Evolutionary conservation across 2,797 vertebrate genomes (phyloP), one percentile per base, ranked within the genome.

Genomic region (Tenualosa ilisha): DNA sequence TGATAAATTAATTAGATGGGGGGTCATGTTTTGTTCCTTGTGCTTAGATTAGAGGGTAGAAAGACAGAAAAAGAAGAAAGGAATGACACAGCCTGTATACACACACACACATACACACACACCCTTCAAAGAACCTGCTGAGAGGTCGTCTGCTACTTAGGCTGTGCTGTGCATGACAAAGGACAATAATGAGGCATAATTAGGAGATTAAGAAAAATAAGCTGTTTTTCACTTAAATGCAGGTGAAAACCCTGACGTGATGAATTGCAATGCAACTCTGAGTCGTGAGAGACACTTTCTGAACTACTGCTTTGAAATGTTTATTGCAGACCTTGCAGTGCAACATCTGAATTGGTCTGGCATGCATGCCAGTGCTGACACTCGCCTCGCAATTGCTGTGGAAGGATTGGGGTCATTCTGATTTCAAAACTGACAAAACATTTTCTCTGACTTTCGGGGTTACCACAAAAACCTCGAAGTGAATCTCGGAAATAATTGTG

Each of bases 1-100:
- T 90, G 90, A 92, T 84, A 89, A 89, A 92, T 92, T 90, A 92
- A 92, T 92, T 92, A 89, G 87, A 91, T 88, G 83, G 17, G 13
- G 88, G 89, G 92, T 90, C 90, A 85, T 91, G 92, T 92, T 94
- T 92, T 93, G 92, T 92, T 94, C 93, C 93, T 93, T 94, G 93
- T 72, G 91, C 92, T 92, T 92, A 90, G 91, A 91, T 89, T 72
- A 26, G 24, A 37, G 26, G 65, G 3, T 37, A 72, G 31, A 6
- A 22, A 72, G 65, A 72, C 3, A 6, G 26, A 31, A 26, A 12
- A 12, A 72, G 15, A 0, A 56, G 20, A 22, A 22, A 56, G 26
- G 31, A 65, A 72, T 72, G 65, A 72, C 65, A 63, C 22, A 72
- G 13, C 65, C 65, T 40, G 31, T 12, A 31, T 31, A 31, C 31